A percentile compares a stretch with the other conserved stretches of the same genome.
Conservation (phyloP, 2,113 vertebrate genomes). For the Sminthopsis crassicaudata region DNA sequence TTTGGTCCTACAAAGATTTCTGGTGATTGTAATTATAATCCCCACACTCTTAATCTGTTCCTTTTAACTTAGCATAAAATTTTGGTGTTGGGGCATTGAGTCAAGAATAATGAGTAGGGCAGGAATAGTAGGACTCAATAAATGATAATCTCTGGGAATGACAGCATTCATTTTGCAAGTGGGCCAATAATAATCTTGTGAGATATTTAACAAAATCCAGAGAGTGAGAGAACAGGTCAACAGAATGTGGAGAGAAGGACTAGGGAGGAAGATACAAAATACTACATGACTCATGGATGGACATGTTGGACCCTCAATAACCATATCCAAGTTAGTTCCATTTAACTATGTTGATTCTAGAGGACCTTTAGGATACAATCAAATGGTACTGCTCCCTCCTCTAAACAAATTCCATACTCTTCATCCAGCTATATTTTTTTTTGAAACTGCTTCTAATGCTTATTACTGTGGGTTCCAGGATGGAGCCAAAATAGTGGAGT, state of each 20-base stretch:
- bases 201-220: no score
- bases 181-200: neutral
- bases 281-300: neutral
- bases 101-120: neutral
- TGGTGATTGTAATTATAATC: neutral
- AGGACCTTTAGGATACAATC: neutral
- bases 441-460: no score
- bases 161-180: conserved; percentile 13
- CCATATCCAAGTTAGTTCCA: neutral
- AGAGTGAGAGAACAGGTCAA: no score
- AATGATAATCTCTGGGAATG: conserved; percentile 7
- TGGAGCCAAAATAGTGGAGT: no score
- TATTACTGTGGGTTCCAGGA: no score
- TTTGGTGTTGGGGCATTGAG: neutral
- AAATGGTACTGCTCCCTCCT: no score
- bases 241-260: conserved; percentile 21
- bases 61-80: neutral
- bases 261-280: neutral
- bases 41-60: neutral
- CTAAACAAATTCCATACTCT: neutral
- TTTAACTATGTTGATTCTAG: neutral
- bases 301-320: conserved; percentile 4
- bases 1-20: neutral
- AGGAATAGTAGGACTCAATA: conserved; percentile 14
- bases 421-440: conserved; percentile 26